Evolutionary conservation across 2,113 vertebrate species (phyloP).

Genomic region (Toxotes chatareus): DNA sequence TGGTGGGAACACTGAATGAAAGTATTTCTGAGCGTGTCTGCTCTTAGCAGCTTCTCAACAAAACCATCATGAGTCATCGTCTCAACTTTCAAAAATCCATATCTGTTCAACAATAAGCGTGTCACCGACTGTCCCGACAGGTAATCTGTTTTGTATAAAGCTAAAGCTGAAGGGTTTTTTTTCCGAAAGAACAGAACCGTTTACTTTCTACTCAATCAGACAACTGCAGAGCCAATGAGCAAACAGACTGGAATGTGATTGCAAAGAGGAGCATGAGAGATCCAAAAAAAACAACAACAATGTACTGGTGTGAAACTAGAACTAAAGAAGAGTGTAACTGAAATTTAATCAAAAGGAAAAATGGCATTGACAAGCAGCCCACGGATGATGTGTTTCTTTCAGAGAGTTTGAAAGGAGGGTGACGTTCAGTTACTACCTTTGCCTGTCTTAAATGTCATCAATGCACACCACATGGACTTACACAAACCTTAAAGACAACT

Average conservation of each 20-base stretch:
- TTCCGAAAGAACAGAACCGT: background rate
- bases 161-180: background rate
- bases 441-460: background rate
- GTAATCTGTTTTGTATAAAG: constrained; percentile 10
- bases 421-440: background rate
- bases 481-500: background rate
- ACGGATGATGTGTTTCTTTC: background rate
- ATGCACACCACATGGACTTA: no score
- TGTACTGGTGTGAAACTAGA: background rate
- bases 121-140: background rate
- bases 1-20: background rate
- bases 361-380: constrained; percentile 8
- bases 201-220: background rate
- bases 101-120: background rate
- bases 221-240: background rate
- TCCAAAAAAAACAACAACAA: background rate
- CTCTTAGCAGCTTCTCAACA: background rate
- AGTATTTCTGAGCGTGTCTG: background rate
- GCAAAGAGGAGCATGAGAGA: background rate
- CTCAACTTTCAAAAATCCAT: background rate
- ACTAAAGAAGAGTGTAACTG: background rate
- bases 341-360: background rate
- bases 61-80: background rate
- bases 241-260: constrained; percentile 7
- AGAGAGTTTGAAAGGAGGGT: background rate